Conservation (phyloP, 2,113 vertebrate species). For the Siphamia tubifer region DNA sequence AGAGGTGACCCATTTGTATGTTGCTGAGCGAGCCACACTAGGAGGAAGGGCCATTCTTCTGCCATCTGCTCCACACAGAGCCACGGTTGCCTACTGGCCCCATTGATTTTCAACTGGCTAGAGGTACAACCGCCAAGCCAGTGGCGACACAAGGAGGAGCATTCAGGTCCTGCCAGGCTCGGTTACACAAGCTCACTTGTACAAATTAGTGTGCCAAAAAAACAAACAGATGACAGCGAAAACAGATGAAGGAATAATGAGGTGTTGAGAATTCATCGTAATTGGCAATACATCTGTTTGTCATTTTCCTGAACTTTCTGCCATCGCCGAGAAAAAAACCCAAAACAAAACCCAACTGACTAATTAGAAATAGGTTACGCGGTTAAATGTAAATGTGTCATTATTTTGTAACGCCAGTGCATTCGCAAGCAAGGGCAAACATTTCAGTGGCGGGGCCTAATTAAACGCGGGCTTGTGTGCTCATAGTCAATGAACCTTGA, state of each 20-base stretch:
- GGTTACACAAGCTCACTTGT: conserved; percentile 61
- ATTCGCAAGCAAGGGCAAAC: conserved; percentile 48
- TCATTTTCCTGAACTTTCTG: conserved; percentile 79
- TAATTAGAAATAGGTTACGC: conserved; percentile 81
- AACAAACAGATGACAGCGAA: conserved; percentile 44
- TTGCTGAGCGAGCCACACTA: conserved; percentile 24
- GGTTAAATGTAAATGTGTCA: conserved; percentile 82
- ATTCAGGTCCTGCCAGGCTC: conserved; percentile 74
- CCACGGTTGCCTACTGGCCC: conserved; percentile 59
- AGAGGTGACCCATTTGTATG: conserved; percentile 70
- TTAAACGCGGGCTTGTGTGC: conserved; percentile 77
- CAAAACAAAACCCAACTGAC: conserved; percentile 77
- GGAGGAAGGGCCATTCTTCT: conserved; percentile 74
- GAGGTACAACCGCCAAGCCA: conserved; percentile 57
- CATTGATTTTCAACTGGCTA: conserved; percentile 75
- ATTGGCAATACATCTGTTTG: conserved; percentile 81
- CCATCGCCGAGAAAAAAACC: conserved; percentile 52
- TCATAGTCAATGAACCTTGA: conserved; percentile 79
- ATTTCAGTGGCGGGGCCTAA: conserved; percentile 61
- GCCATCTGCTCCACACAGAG: conserved; percentile 77
- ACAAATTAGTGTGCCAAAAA: conserved; percentile 55
- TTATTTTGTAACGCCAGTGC: conserved; percentile 67
- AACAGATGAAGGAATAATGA: conserved; percentile 68
- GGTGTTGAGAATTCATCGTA: conserved; percentile 66
- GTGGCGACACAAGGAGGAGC: conserved; percentile 68